Percentiles rank a stretch among this genome's conserved stretches.
Conservation (phyloP, 1,140 invertebrate species). For the Batillaria attramentaria region DNA sequence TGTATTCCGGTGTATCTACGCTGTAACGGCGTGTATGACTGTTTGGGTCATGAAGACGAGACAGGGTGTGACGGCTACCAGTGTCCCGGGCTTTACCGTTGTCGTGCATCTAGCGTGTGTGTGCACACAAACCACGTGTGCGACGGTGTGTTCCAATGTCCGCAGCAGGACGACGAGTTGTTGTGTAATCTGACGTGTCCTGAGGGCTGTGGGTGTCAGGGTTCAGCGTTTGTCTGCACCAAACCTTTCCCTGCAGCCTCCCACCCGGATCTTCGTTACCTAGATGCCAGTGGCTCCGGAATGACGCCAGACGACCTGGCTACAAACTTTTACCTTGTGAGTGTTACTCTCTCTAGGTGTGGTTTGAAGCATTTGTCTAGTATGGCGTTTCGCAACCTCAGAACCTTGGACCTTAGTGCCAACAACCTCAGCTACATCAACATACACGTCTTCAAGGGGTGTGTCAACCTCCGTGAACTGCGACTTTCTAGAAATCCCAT, state of each 20-base stretch:
- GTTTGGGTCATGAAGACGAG: slow-evolving; percentile 26
- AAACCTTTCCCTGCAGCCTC: background rate
- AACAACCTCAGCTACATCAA: background rate
- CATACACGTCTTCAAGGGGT: background rate
- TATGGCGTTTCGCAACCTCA: background rate
- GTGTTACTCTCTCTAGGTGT: background rate
- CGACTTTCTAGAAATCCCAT: slow-evolving; percentile 3
- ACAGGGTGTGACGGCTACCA: background rate
- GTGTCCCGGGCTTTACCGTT: slow-evolving; percentile 18
- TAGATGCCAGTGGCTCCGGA: background rate
- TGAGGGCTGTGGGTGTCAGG: slow-evolving; percentile 23
- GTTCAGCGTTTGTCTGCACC: slow-evolving; percentile 26
- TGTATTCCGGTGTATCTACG: slow-evolving; percentile 31
- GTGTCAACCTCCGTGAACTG: background rate
- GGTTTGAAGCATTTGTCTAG: background rate
- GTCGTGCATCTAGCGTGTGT: background rate
- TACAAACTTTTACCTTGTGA: background rate
- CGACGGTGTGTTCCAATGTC: slow-evolving; percentile 28
- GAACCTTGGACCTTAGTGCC: background rate
- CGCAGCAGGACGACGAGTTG: slow-evolving; percentile 17
- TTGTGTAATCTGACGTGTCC: slow-evolving; percentile 10
- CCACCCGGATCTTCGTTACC: slow-evolving; percentile 25
- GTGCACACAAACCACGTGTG: slow-evolving; percentile 17
- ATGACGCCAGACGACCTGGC: background rate
- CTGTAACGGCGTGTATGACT: slow-evolving; percentile 37